A percentile compares a stretch with the other conserved stretches of the same genome.
Evolutionary conservation across 2,888 invertebrate genomes (phyloP).

Genomic region (Drosophila helvetica): DNA sequence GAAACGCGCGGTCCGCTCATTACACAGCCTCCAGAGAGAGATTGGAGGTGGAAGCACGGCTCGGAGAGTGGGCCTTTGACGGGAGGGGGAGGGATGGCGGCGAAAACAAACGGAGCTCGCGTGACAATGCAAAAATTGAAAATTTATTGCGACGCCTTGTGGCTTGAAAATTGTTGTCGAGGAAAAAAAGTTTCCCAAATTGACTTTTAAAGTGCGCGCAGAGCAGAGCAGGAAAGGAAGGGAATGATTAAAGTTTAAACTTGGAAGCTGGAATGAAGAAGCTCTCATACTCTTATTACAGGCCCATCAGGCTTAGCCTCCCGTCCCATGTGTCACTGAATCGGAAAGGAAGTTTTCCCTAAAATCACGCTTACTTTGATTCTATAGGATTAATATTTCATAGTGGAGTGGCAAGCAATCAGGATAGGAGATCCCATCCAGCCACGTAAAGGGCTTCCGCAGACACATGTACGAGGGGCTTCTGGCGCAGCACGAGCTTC

Average conservation of each 20-base stretch:
- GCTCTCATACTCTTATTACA: conserved; percentile 5
- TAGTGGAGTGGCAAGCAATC: not conserved
- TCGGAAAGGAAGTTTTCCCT: not conserved
- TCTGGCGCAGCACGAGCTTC: no score
- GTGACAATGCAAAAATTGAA: conserved; percentile 75
- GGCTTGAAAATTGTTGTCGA: conserved; percentile 49
- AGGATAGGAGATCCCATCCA: conserved; percentile 6
- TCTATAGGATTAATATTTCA: no score
- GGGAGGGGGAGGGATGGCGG: not conserved
- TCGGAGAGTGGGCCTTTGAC: not conserved
- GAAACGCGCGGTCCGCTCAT: conserved; percentile 60
- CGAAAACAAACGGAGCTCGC: conserved; percentile 47
- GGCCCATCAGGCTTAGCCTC: not conserved
- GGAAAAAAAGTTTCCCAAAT: conserved; percentile 56
- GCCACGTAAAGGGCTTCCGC: conserved; percentile 7
- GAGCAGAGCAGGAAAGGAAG: conserved; percentile 7
- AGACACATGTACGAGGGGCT: not conserved
- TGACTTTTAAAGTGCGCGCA: conserved; percentile 66
- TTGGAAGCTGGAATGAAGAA: conserved; percentile 15
- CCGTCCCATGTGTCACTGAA: not conserved
- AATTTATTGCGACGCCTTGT: conserved; percentile 74
- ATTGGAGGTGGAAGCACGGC: conserved; percentile 18
- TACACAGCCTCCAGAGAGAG: conserved; percentile 54
- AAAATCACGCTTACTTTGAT: no score
- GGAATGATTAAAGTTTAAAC: not conserved